Evolutionary conservation across 2,797 vertebrate genomes (phyloP).

Genomic region (Loris lydekkerianus): DNA sequence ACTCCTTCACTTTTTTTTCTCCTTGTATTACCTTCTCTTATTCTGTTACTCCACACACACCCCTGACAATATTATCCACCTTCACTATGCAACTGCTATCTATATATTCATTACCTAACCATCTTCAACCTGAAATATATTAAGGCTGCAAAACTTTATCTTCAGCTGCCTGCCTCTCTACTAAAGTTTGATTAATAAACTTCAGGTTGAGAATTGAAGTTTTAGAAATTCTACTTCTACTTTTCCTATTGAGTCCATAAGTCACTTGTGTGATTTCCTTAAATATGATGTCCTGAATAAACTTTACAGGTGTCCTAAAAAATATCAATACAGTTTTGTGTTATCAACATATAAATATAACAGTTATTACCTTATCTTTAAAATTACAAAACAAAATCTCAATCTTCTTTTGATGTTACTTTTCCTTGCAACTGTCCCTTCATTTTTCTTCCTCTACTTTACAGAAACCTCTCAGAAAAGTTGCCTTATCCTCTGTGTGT

Average conservation of each 20-base stretch:
- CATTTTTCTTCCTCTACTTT: conserved; percentile 11
- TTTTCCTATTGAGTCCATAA: neutral
- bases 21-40: neutral
- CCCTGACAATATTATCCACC: neutral
- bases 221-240: neutral
- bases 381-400: neutral
- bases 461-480: neutral
- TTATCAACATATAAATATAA: neutral
- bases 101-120: neutral
- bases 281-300: neutral
- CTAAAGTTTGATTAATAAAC: neutral
- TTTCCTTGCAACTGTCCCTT: neutral
- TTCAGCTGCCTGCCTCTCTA: neutral
- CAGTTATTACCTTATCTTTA: neutral
- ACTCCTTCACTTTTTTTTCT: neutral
- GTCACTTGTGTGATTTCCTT: neutral
- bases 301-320: neutral
- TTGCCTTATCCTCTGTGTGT: neutral
- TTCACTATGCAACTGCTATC: neutral
- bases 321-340: neutral
- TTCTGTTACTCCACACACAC: neutral
- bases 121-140: conserved; percentile 1
- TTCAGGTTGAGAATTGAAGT: too few relatives aligned
- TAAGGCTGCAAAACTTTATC: neutral
- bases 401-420: neutral